Evolutionary conservation across 2,797 vertebrate species (phyloP).

Genomic region (Arrhamphus sclerolepis): DNA sequence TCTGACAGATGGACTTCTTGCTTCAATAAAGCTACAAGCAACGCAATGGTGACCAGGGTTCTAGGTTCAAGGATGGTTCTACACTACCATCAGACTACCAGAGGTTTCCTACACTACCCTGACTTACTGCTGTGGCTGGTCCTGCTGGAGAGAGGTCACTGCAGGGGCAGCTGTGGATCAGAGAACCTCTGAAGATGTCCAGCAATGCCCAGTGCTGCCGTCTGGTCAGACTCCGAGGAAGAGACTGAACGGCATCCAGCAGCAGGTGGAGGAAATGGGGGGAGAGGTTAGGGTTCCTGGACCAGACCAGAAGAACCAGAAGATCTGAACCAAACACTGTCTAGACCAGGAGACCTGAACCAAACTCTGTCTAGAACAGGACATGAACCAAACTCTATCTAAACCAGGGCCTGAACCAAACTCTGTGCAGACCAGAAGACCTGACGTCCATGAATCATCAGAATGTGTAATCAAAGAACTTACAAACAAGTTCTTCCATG

Average conservation of each 20-base stretch:
- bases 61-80: not conserved
- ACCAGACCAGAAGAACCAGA: too few species aligned
- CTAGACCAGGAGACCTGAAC: too few species aligned
- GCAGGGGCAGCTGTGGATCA: slow-evolving; percentile 85
- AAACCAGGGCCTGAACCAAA: too few species aligned
- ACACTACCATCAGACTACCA: not conserved
- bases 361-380: too few species aligned
- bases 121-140: slow-evolving; percentile 81
- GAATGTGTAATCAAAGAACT: too few species aligned
- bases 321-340: too few species aligned
- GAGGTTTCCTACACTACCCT: slow-evolving; percentile 5
- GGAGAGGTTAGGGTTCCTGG: not conserved
- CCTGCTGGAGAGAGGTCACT: slow-evolving; percentile 78
- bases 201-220: slow-evolving; percentile 84
- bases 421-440: too few species aligned
- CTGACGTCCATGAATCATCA: too few species aligned
- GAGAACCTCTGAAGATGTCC: slow-evolving; percentile 85
- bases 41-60: slow-evolving; percentile 3
- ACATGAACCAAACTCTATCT: too few species aligned
- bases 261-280: slow-evolving; percentile 31
- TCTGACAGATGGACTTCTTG: not conserved
- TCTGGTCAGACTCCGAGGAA: slow-evolving; percentile 68
- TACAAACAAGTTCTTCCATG: too few species aligned
- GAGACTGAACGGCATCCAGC: slow-evolving; percentile 56
- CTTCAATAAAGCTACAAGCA: not conserved